Conservation (phyloP, 2,888 invertebrate species). For the Athrips mouffetella region DNA sequence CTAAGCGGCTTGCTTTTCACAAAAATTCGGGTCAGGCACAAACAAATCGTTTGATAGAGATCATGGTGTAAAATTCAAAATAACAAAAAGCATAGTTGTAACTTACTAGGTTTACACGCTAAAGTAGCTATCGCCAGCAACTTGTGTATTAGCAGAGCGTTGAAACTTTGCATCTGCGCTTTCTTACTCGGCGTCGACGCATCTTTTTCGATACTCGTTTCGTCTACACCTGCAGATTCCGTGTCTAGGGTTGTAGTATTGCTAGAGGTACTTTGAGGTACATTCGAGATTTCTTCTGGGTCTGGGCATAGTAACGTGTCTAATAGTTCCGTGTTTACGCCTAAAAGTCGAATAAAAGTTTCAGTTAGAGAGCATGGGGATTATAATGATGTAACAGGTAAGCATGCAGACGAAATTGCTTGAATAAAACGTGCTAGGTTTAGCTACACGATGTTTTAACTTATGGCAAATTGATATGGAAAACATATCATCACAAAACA, state of each 20-base stretch:
- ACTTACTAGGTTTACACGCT: constrained; percentile 91
- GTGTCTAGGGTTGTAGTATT: constrained; percentile 9
- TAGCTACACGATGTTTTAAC: too few relatives aligned
- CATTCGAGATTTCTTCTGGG: constrained; percentile 32
- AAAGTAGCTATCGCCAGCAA: constrained; percentile 89
- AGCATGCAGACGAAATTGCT: too few relatives aligned
- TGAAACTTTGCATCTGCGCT: constrained; percentile 82
- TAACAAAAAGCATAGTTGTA: constrained; percentile 6
- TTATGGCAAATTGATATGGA: too few relatives aligned
- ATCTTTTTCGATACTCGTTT: constrained; percentile 26
- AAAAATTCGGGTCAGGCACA: too few relatives aligned
- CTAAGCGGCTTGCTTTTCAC: too few relatives aligned
- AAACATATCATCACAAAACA: too few relatives aligned
- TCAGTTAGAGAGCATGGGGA: background rate
- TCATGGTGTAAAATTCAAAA: too few relatives aligned
- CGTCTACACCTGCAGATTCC: constrained; percentile 20
- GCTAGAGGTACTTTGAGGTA: constrained; percentile 15
- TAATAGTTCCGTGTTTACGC: constrained; percentile 88
- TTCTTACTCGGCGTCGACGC: constrained; percentile 38
- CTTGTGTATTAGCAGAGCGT: constrained; percentile 88
- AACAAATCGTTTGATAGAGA: too few relatives aligned
- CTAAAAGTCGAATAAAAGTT: constrained; percentile 70
- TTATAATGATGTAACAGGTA: constrained; percentile 6
- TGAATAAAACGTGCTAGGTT: too few relatives aligned
- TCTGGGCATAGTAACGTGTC: constrained; percentile 87